These are phyloP conservation scores for Gallinago paraguaiae DNA, from an alignment of 2,113 vertebrate genomes.

Conservation along the genomic window DNA sequence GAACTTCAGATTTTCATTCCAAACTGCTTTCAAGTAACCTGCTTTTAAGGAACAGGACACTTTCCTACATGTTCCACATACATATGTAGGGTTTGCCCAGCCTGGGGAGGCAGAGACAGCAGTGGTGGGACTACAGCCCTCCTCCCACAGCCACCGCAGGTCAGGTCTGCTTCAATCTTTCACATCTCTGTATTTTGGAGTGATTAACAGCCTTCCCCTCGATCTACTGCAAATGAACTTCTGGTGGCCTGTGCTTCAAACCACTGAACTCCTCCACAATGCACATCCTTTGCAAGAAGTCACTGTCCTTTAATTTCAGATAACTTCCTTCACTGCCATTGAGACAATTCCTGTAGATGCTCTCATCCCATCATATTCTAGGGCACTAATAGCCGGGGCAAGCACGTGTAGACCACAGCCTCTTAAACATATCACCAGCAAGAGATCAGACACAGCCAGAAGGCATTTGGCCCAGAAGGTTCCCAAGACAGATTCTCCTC, in stretches of 20 bases:
- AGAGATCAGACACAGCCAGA: not conserved
- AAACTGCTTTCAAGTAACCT: not conserved
- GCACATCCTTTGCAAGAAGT: not conserved
- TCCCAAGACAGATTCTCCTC: not conserved
- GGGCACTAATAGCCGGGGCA: not conserved
- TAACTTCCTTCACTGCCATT: not conserved
- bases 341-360: not conserved
- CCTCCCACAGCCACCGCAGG: not conserved
- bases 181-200: not conserved
- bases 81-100: not conserved
- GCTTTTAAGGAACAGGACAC: not conserved
- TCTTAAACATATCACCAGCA: not conserved
- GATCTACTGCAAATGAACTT: not conserved
- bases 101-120: not conserved
- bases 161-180: not conserved
- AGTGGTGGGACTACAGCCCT: not conserved
- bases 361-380: fast-evolving
- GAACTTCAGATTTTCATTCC: not conserved
- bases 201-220: not conserved
- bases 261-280: not conserved
- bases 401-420: not conserved
- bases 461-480: not conserved
- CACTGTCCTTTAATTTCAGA: not conserved
- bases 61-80: not conserved
- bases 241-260: not conserved